Base-by-base conservation (phyloP, 1,140 invertebrate genomes). In the Aphaenogaster ashmeadi region DNA sequence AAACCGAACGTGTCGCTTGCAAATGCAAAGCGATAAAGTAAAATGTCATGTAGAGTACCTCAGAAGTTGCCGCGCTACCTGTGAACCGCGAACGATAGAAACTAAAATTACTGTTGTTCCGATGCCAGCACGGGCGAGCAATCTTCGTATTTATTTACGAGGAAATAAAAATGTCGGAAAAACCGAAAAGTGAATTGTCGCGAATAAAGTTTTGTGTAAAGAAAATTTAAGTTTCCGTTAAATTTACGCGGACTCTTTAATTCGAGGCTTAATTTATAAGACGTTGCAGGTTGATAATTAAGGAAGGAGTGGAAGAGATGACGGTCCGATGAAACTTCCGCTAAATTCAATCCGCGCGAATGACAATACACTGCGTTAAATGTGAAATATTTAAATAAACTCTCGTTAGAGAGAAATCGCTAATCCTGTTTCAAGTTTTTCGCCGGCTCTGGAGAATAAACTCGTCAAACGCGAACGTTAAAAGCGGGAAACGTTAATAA, bases 1-100 rank as follows among this genome's bases (percentile, higher is more conserved):
- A 66, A 80, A 80, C 60, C 60, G 77, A 67, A 80, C 44, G 33
- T 79, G 77, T 80, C 77, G 60, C 33, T 60, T 77, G 74, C 77
- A 67, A 47, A 66, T 67, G 60, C 60, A 54, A 80, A 67, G 62
- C 77, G 62, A 52, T 52, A 80, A 80, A 80, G 77, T 80, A 80
- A 80, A 52, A 80, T 52, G 33, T 67, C 60, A 67, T 80, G 33
- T 67, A 66, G 52, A 47, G 60, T 47, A 66, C n/a, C 33, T 47
- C 77, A 67, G n/a, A 80, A 80, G 60, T 80, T 67, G 21, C 0
- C 60, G 47, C 11, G 44, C 27, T 79, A 64, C 58, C 58, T 36
- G 44, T 33, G 44, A n/a, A 54, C 7, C 33, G 33, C 60, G 18
- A 15, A 33, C 15, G 44, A 67, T 67, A 21, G 44, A 18, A 80